A percentile compares a stretch with the other conserved stretches of the same genome.
These are phyloP conservation scores for Cyprinodon tularosa DNA, from an alignment of 2,113 vertebrate species.

Conservation along the genomic window DNA sequence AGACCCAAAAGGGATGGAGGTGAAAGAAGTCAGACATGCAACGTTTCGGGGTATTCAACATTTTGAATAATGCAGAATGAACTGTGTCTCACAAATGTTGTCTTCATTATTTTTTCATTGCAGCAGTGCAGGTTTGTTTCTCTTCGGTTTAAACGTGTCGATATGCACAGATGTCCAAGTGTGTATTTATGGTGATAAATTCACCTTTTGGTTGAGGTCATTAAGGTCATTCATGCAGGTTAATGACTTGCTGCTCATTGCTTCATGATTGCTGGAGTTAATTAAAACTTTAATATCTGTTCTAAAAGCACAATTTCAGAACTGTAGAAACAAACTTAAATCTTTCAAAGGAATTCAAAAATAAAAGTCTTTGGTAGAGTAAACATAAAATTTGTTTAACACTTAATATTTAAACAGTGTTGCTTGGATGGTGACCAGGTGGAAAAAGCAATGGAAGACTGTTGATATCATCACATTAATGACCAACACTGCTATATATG, in stretches of 20 bases:
- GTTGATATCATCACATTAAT: slow-evolving; percentile 10
- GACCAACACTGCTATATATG: neutral
- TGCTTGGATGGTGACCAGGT: slow-evolving; percentile 4
- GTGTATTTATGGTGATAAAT: slow-evolving; percentile 30
- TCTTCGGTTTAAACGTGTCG: neutral
- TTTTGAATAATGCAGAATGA: slow-evolving; percentile 68
- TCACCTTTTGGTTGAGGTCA: slow-evolving; percentile 38
- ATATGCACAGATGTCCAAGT: neutral
- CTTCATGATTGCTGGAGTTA: slow-evolving; percentile 37
- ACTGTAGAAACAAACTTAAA: neutral
- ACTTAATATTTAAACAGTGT: neutral
- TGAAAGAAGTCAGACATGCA: slow-evolving; percentile 49
- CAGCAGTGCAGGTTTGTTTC: slow-evolving; percentile 18
- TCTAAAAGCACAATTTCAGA: slow-evolving; percentile 12
- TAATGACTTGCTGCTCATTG: slow-evolving; percentile 46
- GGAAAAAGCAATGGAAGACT: neutral
- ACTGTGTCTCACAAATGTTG: slow-evolving; percentile 60
- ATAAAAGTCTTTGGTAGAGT: slow-evolving; percentile 2
- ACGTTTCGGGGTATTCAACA: slow-evolving; percentile 43
- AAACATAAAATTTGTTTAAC: slow-evolving; percentile 12
- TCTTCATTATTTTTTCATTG: slow-evolving; percentile 72
- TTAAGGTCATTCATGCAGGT: slow-evolving; percentile 17
- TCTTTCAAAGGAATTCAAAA: slow-evolving; percentile 13
- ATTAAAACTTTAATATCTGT: slow-evolving; percentile 38
- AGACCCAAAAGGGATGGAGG: slow-evolving; percentile 26